Evolutionary conservation across 2,797 vertebrate species (phyloP).

Genomic region (Dryobates pubescens): DNA sequence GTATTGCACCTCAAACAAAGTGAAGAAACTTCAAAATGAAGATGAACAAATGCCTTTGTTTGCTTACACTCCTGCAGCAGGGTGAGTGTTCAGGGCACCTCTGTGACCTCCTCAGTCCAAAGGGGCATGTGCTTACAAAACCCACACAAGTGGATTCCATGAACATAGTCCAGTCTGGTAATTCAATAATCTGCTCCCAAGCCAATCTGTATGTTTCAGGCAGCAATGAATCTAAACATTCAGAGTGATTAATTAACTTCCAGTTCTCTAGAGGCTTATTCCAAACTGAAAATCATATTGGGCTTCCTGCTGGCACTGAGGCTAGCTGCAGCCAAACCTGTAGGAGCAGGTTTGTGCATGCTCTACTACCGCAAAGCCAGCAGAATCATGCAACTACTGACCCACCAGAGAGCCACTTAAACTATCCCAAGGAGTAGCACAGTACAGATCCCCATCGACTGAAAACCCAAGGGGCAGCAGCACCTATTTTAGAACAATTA

Average conservation of each 20-base stretch:
- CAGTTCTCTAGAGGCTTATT: not conserved
- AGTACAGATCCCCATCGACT: not conserved
- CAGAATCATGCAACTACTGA: not conserved
- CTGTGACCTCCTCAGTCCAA: not conserved
- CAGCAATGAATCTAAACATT: not conserved
- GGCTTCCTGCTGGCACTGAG: not conserved
- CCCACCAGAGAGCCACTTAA: not conserved
- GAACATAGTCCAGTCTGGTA: not conserved
- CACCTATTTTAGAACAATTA: not conserved
- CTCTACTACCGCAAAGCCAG: constrained; percentile 1
- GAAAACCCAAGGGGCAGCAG: not conserved
- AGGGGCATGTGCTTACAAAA: not conserved
- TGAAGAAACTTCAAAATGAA: not conserved
- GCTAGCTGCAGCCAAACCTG: not conserved
- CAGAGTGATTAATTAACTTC: not conserved
- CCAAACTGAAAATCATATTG: not conserved
- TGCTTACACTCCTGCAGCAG: not conserved
- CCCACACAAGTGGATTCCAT: not conserved
- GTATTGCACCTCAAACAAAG: not conserved
- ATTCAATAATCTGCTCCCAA: not conserved
- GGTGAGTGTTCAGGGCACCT: not conserved
- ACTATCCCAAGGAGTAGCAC: not conserved
- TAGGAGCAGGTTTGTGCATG: not conserved
- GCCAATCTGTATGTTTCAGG: not conserved
- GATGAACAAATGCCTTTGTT: not conserved